Evolutionary conservation across 1,140 invertebrate genomes (phyloP), one percentile per base, ranked within the genome.

Genomic region (Gyrodactylus bullatarudis): DNA sequence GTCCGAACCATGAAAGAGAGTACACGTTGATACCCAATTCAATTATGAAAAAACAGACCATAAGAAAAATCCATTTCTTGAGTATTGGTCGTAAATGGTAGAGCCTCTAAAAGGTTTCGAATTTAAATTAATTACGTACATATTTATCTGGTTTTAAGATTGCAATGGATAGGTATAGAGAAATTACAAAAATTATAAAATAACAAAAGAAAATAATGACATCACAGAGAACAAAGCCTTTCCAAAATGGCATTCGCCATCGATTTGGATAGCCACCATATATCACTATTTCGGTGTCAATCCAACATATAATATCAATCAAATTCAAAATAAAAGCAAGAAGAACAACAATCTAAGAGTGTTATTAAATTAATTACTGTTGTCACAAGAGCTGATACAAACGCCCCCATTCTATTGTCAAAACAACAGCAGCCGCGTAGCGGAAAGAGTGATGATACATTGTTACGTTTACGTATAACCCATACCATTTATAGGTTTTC

Each of bases 181-280:
- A 71, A 1, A 71, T 71, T 23, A 71, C n/a, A 1, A 71, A 24
- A 21, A 71, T 71, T 23, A 26, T 71, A 24, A 24, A 23, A 26
- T 71, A 24, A 1, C 21, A 21, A 71, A 71, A 20, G 20, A 71
- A 71, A 20, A 71, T 24, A 25, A 24, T 24, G 24, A 71, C 24
- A 71, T 71, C 70, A 26, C 70, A 71, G 24, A 71, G 70, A 71
- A 71, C 23, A 71, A 71, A 71, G 24, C 26, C 70, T 26, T 71
- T 71, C 70, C 70, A 71, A 71, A 71, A 71, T 24, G 70, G 21
- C 20, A 23, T 19, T 20, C 26, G 23, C 70, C 70, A 71, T 2
- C 24, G 20, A 71, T n/a, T 24, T 2, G 70, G 70, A n/a, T 23
- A 71, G 8, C 70, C 70, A 23, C 70, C 70, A 71, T 20, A 23